Evolutionary conservation across 2,113 vertebrate genomes (phyloP).

Genomic region (Chaenogobius annularis): DNA sequence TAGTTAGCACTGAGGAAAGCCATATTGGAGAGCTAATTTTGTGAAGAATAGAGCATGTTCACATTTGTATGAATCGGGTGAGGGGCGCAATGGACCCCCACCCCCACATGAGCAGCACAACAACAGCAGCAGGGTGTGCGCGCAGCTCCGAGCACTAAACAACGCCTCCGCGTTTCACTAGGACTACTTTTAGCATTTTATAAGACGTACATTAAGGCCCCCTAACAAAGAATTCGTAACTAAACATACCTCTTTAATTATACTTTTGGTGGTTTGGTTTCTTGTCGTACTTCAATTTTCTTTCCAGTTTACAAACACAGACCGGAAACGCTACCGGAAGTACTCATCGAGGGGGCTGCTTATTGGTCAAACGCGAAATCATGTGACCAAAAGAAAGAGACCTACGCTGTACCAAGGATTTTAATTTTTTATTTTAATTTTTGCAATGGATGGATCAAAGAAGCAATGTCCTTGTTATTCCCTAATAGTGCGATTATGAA

Average conservation of each 20-base stretch:
- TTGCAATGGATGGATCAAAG: too few relatives aligned
- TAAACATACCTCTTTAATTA: slow-evolving; percentile 59
- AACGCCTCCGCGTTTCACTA: slow-evolving; percentile 14
- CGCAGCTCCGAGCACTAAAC: slow-evolving; percentile 55
- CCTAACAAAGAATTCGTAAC: neutral
- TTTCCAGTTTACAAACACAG: slow-evolving; percentile 83
- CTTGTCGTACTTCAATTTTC: slow-evolving; percentile 76
- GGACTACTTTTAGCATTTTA: neutral
- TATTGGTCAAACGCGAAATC: slow-evolving; percentile 47
- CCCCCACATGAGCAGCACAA: slow-evolving; percentile 66
- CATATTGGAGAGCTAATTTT: neutral
- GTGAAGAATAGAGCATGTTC: neutral
- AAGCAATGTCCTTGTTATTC: too few relatives aligned
- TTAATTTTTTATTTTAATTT: too few relatives aligned
- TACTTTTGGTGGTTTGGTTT: slow-evolving; percentile 51
- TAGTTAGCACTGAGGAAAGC: neutral
- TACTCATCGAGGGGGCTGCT: slow-evolving; percentile 53
- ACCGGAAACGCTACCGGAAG: slow-evolving; percentile 83
- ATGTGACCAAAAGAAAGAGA: slow-evolving; percentile 44
- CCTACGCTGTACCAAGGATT: too few relatives aligned
- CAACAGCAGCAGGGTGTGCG: slow-evolving; percentile 71
- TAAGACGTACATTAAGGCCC: neutral
- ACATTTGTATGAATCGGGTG: neutral
- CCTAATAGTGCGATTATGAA: too few relatives aligned
- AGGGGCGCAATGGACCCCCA: slow-evolving; percentile 39